These are phyloP conservation scores for Actenoides hombroni DNA, from an alignment of 2,113 vertebrate species.

Conservation along the genomic window DNA sequence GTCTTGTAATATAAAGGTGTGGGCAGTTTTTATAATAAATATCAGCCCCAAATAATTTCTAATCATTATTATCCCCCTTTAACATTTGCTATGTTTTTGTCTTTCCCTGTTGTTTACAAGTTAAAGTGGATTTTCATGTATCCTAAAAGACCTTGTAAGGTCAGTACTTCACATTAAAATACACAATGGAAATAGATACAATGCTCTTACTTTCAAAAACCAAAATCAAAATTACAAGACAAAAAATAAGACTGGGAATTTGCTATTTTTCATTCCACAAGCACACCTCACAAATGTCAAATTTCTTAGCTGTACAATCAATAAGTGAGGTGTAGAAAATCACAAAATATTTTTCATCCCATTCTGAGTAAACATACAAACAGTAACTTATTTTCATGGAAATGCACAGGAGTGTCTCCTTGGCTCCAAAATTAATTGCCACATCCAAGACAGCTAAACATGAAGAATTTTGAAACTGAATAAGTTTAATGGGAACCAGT, in stretches of 20 bases:
- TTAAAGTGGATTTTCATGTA: not conserved
- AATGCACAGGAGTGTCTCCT: not conserved
- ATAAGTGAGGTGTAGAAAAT: slow-evolving; percentile 24
- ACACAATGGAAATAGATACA: not conserved
- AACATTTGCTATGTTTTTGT: not conserved
- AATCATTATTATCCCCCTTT: not conserved
- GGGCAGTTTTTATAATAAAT: not conserved
- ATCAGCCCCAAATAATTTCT: not conserved
- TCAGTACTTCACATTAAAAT: not conserved
- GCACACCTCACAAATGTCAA: slow-evolving; percentile 8
- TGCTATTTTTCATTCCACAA: not conserved
- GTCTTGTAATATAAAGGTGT: not conserved
- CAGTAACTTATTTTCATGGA: slow-evolving; percentile 35
- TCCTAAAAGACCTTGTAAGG: not conserved
- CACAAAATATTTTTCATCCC: slow-evolving; percentile 5
- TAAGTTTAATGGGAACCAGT: not conserved
- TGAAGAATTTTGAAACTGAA: not conserved
- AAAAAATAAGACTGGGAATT: not conserved
- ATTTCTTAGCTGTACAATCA: not conserved
- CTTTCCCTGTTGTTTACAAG: not conserved
- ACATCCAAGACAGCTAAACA: not conserved
- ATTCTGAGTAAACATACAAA: not conserved
- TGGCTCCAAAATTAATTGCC: not conserved
- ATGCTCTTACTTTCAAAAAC: not conserved
- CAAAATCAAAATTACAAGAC: not conserved